Conservation (phyloP, 37 sponge, comb jelly and placozoan species). For the Theonella swinhoei region DNA sequence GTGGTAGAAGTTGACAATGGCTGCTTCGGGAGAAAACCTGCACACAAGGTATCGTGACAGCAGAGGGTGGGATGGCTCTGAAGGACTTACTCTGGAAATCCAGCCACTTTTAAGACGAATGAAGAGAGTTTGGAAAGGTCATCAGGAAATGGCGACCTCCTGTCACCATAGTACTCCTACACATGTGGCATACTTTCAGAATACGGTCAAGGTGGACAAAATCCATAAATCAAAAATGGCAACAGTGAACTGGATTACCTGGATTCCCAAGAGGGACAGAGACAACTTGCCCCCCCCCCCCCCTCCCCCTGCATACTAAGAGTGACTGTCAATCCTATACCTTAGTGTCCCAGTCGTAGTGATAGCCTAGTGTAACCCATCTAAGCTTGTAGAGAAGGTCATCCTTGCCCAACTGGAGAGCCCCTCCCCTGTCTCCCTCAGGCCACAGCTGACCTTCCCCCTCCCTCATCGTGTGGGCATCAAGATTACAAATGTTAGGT, state of each 20-base stretch:
- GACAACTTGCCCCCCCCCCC: neutral
- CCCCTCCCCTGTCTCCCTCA: neutral
- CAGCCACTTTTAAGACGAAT: conserved; percentile 59
- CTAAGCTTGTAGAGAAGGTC: conserved; percentile 61
- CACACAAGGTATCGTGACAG: neutral
- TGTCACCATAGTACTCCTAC: conserved; percentile 55
- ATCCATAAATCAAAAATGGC: neutral
- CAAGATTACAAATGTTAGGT: conserved; percentile 90
- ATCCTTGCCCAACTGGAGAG: conserved; percentile 6
- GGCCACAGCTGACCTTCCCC: conserved; percentile 72
- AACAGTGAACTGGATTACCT: neutral
- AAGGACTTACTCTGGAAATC: conserved; percentile 56
- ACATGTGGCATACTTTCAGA: neutral
- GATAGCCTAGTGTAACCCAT: conserved; percentile 96
- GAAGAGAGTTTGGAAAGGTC: conserved; percentile 73
- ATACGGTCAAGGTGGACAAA: neutral
- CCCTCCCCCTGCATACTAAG: neutral
- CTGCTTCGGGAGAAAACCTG: conserved; percentile 87
- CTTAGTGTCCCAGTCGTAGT: conserved; percentile 93
- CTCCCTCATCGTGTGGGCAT: conserved; percentile 65
- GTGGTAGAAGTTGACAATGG: conserved; percentile 96
- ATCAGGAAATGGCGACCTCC: conserved; percentile 63
- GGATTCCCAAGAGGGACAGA: neutral
- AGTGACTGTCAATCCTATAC: conserved; percentile 20
- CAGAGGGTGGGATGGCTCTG: neutral